A percentile compares a stretch with the other conserved stretches of the same genome.
Evolutionary conservation across 2,797 vertebrate genomes (phyloP).

Genomic region (Neosalanx taihuensis): DNA sequence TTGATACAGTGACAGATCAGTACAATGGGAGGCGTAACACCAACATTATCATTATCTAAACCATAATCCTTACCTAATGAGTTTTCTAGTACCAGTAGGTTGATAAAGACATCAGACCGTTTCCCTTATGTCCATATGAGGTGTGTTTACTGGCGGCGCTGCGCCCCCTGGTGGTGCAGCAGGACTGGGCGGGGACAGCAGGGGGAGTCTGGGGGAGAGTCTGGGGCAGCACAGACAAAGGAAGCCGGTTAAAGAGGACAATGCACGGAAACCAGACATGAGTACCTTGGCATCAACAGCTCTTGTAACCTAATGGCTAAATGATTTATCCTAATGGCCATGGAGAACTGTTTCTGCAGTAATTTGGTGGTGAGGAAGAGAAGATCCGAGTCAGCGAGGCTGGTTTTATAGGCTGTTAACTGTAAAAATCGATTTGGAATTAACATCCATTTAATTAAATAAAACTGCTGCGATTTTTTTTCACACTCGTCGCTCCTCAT

Average conservation of each 20-base stretch:
- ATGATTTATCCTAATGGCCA: background rate
- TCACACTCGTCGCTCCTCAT: too few species aligned
- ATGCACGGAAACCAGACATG: conserved; percentile 50
- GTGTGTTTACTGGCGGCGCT: background rate
- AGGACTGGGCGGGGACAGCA: conserved; percentile 25
- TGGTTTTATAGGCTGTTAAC: too few species aligned
- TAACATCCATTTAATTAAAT: too few species aligned
- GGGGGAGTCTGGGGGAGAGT: background rate
- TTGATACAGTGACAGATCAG: background rate
- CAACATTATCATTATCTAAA: background rate
- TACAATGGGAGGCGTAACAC: background rate
- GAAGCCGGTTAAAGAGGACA: conserved; percentile 24
- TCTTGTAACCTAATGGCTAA: background rate
- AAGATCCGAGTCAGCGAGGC: too few species aligned
- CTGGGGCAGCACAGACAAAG: conserved; percentile 31
- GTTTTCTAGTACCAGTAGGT: background rate
- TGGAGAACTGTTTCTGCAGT: background rate
- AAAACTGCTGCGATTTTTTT: too few species aligned
- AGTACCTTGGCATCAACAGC: background rate
- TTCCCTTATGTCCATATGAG: conserved; percentile 4
- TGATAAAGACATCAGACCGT: background rate
- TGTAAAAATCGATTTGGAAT: too few species aligned
- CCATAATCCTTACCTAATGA: background rate
- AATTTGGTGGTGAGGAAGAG: too few species aligned
- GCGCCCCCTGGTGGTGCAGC: background rate